These are phyloP conservation scores for Bugulina stolonifera DNA, from an alignment of 2,888 invertebrate species.

Conservation along the genomic window DNA sequence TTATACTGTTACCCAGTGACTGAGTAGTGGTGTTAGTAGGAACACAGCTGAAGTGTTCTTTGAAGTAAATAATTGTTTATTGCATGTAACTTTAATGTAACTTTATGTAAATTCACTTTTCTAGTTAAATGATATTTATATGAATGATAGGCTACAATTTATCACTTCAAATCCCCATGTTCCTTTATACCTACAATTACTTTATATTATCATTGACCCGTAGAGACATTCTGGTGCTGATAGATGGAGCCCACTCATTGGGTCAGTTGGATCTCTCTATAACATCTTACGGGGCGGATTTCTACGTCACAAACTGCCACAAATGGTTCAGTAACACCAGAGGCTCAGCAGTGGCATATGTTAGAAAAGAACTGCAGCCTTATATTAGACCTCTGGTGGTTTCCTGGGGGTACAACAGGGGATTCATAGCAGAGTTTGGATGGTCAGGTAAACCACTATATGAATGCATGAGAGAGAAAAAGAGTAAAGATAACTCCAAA, in stretches of 20 bases:
- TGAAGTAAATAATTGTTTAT: too few relatives aligned
- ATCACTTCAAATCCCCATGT: too few relatives aligned
- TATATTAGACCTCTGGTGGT: slow-evolving; percentile 41
- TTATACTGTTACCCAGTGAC: too few relatives aligned
- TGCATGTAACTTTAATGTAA: too few relatives aligned
- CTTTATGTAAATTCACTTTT: too few relatives aligned
- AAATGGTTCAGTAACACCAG: slow-evolving; percentile 51
- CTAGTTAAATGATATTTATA: too few relatives aligned
- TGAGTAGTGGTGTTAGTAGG: too few relatives aligned
- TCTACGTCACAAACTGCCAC: slow-evolving; percentile 48
- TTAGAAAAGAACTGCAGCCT: slow-evolving; percentile 36
- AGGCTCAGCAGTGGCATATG: slow-evolving; percentile 48
- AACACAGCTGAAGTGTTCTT: too few relatives aligned
- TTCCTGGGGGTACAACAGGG: slow-evolving; percentile 50
- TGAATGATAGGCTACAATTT: too few relatives aligned
- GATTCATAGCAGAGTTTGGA: slow-evolving; percentile 49
- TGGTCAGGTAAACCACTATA: slow-evolving; percentile 51
- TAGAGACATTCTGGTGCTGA: slow-evolving; percentile 40
- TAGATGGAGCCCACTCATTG: slow-evolving; percentile 51
- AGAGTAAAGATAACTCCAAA: too few relatives aligned
- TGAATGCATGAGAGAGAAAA: too few relatives aligned
- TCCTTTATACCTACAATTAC: too few relatives aligned
- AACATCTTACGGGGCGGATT: slow-evolving; percentile 37
- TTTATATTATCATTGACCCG: slow-evolving; percentile 27
- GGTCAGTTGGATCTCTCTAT: slow-evolving; percentile 37